These are phyloP conservation scores for Tenualosa ilisha DNA, from an alignment of 2,797 vertebrate species.

Conservation along the genomic window DNA sequence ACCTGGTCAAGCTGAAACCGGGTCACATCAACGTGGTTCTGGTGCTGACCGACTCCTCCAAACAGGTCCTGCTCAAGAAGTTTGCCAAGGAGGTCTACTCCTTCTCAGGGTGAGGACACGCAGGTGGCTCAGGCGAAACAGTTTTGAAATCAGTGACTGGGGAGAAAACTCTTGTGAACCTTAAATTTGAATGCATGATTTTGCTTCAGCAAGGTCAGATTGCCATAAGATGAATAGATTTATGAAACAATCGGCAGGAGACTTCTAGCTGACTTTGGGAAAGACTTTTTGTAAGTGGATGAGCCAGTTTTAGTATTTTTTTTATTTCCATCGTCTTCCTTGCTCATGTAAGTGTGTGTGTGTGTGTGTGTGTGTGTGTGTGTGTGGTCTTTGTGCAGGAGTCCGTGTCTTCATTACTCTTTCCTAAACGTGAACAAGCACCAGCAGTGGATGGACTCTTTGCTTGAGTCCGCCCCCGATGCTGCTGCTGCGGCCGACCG, in stretches of 20 bases:
- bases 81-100: slow-evolving; percentile 93
- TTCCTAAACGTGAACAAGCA: slow-evolving; percentile 96
- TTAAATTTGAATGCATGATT: background rate
- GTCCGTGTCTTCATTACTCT: slow-evolving; percentile 91
- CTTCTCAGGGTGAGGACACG: slow-evolving; percentile 79
- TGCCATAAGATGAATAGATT: background rate
- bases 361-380: background rate
- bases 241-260: background rate
- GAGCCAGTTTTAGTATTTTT: too few relatives aligned
- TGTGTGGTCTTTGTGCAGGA: slow-evolving; percentile 66
- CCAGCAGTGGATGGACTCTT: slow-evolving; percentile 84
- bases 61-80: slow-evolving; percentile 86
- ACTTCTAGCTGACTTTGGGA: background rate
- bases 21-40: slow-evolving; percentile 94
- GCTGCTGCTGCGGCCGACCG: slow-evolving; percentile 55
- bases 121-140: too few relatives aligned
- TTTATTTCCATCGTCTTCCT: too few relatives aligned
- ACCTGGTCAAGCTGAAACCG: slow-evolving; percentile 88
- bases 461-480: slow-evolving; percentile 78
- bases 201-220: background rate
- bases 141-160: background rate
- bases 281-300: too few relatives aligned
- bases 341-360: background rate
- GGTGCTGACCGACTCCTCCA: slow-evolving; percentile 86
- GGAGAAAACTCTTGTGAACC: background rate